phyloP scores from a whole-genome alignment of 2,888 invertebrate species.

The Trachelus iudaicus region DNA sequence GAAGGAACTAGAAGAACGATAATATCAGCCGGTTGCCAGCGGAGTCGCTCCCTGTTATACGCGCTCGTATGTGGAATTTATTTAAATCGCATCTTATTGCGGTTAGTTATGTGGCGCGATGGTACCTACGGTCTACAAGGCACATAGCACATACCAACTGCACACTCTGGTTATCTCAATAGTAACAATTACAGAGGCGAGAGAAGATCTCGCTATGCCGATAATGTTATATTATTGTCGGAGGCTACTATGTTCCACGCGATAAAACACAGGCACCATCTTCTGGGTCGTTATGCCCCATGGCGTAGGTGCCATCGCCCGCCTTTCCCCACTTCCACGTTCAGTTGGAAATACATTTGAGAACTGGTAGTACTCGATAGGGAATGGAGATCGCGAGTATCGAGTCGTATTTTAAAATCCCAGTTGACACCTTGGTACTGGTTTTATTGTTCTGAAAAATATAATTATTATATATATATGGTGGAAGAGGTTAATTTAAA shows the following conservation, averaged over 20 bases:
- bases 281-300: conserved; percentile 14
- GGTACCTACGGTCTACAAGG: not conserved
- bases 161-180: conserved; percentile 34
- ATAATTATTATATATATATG: too few relatives aligned
- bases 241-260: conserved; percentile 10
- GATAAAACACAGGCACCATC: conserved; percentile 23
- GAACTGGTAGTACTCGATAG: not conserved
- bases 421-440: not conserved
- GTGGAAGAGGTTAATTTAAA: too few relatives aligned
- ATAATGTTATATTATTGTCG: conserved; percentile 35
- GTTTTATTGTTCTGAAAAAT: not conserved
- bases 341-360: not conserved
- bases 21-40: conserved; percentile 18
- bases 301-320: conserved; percentile 2
- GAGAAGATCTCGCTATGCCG: conserved; percentile 37
- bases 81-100: conserved; percentile 44
- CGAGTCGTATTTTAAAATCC: not conserved
- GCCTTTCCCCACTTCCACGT: not conserved
- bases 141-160: not conserved
- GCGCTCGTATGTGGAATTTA: conserved; percentile 41
- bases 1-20: conserved; percentile 24
- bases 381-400: not conserved
- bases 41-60: conserved; percentile 38
- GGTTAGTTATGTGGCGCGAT: conserved; percentile 40
- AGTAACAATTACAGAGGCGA: conserved; percentile 43